A percentile compares a stretch with the other conserved stretches of the same genome.
Evolutionary conservation across 2,797 vertebrate genomes (phyloP).

Genomic region (Ceyx erithaca): DNA sequence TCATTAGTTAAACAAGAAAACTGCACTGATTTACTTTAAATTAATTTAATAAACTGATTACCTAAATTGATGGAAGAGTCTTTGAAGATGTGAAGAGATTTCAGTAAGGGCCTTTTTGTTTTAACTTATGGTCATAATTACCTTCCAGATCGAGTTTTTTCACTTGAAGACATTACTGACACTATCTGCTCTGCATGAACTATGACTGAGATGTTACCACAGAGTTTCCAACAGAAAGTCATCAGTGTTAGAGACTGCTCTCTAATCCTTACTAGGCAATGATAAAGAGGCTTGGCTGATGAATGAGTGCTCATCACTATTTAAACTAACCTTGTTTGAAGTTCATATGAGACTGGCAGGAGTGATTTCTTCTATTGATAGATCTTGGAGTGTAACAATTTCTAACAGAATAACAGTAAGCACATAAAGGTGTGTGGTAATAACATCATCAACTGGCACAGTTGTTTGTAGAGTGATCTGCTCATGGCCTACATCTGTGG

Average conservation of each 20-base stretch:
- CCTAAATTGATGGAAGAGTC: background rate
- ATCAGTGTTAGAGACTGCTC: background rate
- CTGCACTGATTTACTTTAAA: background rate
- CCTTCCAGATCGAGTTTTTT: background rate
- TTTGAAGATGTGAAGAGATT: slow-evolving; percentile 7
- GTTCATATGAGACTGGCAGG: background rate
- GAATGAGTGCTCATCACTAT: background rate
- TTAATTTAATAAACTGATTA: slow-evolving; percentile 42
- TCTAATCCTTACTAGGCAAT: background rate
- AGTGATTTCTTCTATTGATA: background rate
- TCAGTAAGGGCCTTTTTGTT: background rate
- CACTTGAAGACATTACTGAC: background rate
- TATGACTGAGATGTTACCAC: background rate
- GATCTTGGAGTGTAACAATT: background rate
- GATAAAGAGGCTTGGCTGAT: background rate
- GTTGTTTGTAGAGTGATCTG: background rate
- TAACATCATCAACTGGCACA: background rate
- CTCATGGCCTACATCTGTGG: background rate
- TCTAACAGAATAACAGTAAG: background rate
- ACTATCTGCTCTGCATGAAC: background rate
- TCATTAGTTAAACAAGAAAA: slow-evolving; percentile 18
- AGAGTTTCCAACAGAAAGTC: background rate
- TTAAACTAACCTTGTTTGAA: background rate
- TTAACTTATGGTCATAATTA: background rate
- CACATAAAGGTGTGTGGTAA: background rate